Evolutionary conservation across 2,797 vertebrate species (phyloP), one percentile per base, ranked within the genome.

Genomic region (Graptemys geographica): DNA sequence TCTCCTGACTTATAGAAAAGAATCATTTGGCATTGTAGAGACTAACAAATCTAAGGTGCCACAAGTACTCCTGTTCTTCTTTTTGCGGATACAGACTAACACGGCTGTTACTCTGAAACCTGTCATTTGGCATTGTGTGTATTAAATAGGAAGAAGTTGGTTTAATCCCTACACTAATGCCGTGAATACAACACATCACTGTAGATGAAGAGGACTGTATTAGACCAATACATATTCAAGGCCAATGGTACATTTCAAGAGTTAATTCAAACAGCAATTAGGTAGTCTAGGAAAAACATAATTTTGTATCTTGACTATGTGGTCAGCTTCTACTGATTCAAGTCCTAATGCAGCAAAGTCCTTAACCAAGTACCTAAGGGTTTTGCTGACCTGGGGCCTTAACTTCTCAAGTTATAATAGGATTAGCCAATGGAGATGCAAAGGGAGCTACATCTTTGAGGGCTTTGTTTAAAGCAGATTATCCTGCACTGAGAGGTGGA

Each of bases 401-500:
- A 78, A 78, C 44, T 47, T 78, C 25, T 49, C 74, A 8, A 8
- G 25, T 27, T 28, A 47, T 27, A 49, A 28, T 4, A 13, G 27
- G 13, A 28, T 27, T 78, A 28, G 44, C 25, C 74, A 44, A 31
- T 28, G 44, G 44, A 15, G 44, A 78, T 78, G 27, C 74, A 18
- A 19, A 57, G 28, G 0, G 5, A 65, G 11, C 1, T 55, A 76
- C 8, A 0, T 1, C 5, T 19, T 49, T 13, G 1, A 0, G 31
- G 74, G 31, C 56, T 55, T 55, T 55, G 1, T 4, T 59, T 8
- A 80, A 27, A 44, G 41, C 0, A 0, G 23, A 51, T 37, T 28
- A 0, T 5, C 31, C 19, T 5, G 41, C 86, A 69, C 62, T 11
- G 11, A 15, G 44, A 84, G 44, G 81, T 19, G 8, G 55, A 56